A percentile compares a stretch with the other conserved stretches of the same genome.
Evolutionary conservation across 1,140 invertebrate genomes (phyloP).

Genomic region (Meloidogyne floridensis): DNA sequence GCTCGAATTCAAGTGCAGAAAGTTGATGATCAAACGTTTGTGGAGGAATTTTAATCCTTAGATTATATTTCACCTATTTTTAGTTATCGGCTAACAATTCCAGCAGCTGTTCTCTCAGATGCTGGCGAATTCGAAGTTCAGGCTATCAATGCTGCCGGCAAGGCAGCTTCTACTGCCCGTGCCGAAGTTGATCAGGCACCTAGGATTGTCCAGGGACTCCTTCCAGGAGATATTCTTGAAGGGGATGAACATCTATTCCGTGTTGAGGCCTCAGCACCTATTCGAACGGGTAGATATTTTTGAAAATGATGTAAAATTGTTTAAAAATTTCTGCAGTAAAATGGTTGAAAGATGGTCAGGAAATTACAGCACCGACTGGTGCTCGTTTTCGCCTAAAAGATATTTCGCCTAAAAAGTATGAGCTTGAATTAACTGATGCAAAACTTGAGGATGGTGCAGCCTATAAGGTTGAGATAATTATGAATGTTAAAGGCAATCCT

Average conservation of each 20-base stretch:
- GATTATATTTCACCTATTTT: conserved; percentile 13
- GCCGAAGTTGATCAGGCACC: conserved; percentile 64
- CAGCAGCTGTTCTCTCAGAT: conserved; percentile 55
- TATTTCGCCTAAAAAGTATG: conserved; percentile 63
- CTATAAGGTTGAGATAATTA: conserved; percentile 44
- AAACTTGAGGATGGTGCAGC: conserved; percentile 60
- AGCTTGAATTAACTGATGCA: conserved; percentile 55
- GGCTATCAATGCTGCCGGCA: conserved; percentile 54
- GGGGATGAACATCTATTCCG: conserved; percentile 75
- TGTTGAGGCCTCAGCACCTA: conserved; percentile 59
- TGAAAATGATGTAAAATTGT: background rate
- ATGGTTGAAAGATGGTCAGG: conserved; percentile 63
- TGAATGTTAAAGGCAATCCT: background rate
- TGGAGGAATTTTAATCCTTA: background rate
- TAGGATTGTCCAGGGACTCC: conserved; percentile 60
- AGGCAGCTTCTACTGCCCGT: conserved; percentile 51
- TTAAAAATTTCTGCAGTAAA: conserved; percentile 34
- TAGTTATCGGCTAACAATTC: conserved; percentile 60
- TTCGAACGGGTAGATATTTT: conserved; percentile 42
- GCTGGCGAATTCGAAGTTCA: conserved; percentile 62
- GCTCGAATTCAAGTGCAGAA: conserved; percentile 56
- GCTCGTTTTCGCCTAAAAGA: conserved; percentile 54
- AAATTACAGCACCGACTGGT: conserved; percentile 50
- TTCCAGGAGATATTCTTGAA: conserved; percentile 71
- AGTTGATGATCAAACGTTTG: conserved; percentile 56